phyloP scores from a whole-genome alignment of 64 coral and sea anemone species.

The Cladopsammia gracilis region DNA sequence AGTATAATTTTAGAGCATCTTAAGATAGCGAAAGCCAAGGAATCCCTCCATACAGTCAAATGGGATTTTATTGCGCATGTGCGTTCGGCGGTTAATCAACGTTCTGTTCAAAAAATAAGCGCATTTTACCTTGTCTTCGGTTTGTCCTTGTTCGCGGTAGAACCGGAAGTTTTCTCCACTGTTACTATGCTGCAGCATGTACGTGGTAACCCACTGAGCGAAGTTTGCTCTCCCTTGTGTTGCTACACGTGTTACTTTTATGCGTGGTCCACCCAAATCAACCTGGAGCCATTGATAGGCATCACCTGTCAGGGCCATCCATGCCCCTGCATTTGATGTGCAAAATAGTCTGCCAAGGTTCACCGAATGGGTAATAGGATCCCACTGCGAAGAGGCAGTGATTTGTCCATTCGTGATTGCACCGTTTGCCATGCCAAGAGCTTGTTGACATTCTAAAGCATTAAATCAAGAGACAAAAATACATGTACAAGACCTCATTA shows the following conservation, averaged over 20 bases:
- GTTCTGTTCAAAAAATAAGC: no score
- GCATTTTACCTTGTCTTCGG: neutral
- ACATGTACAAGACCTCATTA: no score
- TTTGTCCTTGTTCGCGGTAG: neutral
- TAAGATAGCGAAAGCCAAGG: no score
- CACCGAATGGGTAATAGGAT: neutral
- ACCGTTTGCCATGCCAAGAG: neutral
- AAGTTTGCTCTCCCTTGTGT: neutral
- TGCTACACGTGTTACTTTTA: neutral
- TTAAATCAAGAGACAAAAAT: no score
- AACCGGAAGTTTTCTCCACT: neutral
- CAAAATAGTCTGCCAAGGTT: neutral
- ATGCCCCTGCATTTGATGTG: neutral
- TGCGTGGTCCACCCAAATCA: neutral
- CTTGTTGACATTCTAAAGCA: neutral
- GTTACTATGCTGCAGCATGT: neutral
- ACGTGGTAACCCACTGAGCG: neutral
- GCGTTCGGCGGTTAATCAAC: no score
- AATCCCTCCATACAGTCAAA: no score
- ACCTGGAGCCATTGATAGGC: neutral
- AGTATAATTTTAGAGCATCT: no score
- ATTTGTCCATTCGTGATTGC: neutral
- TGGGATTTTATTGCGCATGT: no score
- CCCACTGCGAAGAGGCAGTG: neutral
- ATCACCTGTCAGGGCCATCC: neutral